Evolutionary conservation across 2,797 vertebrate species (phyloP).

Genomic region (Lacerta viridis): DNA sequence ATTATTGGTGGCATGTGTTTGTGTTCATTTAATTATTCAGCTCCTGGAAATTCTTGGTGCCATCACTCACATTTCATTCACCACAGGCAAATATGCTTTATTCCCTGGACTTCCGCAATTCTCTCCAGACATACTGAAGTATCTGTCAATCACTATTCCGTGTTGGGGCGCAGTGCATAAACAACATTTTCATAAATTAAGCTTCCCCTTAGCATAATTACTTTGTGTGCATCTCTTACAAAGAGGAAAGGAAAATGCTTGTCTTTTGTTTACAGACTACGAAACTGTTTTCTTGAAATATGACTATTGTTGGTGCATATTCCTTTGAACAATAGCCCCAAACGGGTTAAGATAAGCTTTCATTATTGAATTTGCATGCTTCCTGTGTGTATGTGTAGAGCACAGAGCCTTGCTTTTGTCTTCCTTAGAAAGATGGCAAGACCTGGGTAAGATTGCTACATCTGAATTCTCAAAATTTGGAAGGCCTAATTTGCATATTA

Average conservation of each 20-base stretch:
- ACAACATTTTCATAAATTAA: constrained; percentile 41
- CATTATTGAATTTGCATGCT: background rate
- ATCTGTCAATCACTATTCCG: constrained; percentile 21
- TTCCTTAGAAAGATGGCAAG: background rate
- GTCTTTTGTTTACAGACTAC: background rate
- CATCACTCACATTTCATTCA: constrained; percentile 32
- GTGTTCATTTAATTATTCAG: constrained; percentile 20
- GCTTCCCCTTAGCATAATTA: background rate
- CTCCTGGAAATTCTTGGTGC: constrained; percentile 12
- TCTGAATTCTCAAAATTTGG: background rate
- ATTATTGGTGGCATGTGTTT: no score
- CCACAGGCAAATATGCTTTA: constrained; percentile 22
- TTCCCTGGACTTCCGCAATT: constrained; percentile 10
- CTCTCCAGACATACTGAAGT: background rate
- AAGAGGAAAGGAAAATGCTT: constrained; percentile 17
- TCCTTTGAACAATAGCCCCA: background rate
- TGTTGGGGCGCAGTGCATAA: background rate
- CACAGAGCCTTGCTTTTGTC: background rate
- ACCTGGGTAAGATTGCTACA: background rate
- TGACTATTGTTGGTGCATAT: background rate
- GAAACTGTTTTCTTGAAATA: background rate
- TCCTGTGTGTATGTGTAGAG: background rate
- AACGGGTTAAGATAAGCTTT: background rate
- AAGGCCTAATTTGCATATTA: background rate
- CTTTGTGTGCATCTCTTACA: constrained; percentile 24